phyloP scores from a whole-genome alignment of 2,113 vertebrate genomes.

The Nerophis ophidion region DNA sequence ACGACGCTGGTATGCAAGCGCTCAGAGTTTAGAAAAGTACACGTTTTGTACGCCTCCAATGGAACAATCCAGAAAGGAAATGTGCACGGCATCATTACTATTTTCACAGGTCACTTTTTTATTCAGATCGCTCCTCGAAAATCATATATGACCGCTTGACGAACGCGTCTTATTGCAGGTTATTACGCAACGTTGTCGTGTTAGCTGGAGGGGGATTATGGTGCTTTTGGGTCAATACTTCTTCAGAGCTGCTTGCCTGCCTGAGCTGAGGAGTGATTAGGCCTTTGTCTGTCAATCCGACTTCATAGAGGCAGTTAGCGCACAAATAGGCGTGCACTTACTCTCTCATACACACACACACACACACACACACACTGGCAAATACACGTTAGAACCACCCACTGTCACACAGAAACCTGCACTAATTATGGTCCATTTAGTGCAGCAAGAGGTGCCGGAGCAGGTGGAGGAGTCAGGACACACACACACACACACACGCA shows the following conservation, averaged over 20 bases:
- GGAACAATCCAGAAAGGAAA: not conserved
- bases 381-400: conserved; percentile 22
- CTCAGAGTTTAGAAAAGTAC: not conserved
- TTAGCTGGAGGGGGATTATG: conserved; percentile 92
- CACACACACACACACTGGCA: conserved; percentile 2
- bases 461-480: conserved; percentile 3
- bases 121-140: conserved; percentile 71
- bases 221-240: conserved; percentile 97
- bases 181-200: conserved; percentile 97
- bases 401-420: conserved; percentile 12
- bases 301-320: conserved; percentile 70
- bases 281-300: conserved; percentile 88
- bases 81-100: conserved; percentile 42
- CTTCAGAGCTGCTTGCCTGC: conserved; percentile 87
- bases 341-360: not conserved
- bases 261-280: conserved; percentile 80
- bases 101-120: conserved; percentile 44
- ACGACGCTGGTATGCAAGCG: not conserved
- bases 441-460: conserved; percentile 39
- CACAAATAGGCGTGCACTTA: conserved; percentile 14
- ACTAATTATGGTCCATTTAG: conserved; percentile 41
- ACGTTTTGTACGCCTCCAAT: not conserved
- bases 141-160: conserved; percentile 80
- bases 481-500: too few relatives aligned
- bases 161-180: conserved; percentile 95